Conservation (phyloP, 2,113 vertebrate genomes). For the Plectropomus leopardus region DNA sequence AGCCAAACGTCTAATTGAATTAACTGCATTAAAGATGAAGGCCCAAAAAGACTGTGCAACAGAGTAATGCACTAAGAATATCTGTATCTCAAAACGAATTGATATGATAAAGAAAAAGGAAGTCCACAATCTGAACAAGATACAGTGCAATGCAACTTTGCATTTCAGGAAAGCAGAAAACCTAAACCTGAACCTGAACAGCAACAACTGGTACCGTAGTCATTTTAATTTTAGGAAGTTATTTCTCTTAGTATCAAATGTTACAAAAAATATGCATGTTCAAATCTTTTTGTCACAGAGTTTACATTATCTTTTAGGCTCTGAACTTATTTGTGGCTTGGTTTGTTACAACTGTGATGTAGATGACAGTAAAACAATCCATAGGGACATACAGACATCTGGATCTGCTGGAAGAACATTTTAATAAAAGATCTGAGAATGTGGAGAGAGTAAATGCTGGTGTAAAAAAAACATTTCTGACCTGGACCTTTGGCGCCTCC, state of each 20-base stretch:
- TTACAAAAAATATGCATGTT: background rate
- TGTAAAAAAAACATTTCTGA: slow-evolving; percentile 65
- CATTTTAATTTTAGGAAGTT: background rate
- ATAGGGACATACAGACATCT: background rate
- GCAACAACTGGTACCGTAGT: background rate
- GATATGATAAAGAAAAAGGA: background rate
- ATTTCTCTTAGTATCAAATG: background rate
- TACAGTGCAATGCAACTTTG: background rate
- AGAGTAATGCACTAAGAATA: background rate
- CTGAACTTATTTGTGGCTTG: background rate
- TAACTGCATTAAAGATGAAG: background rate
- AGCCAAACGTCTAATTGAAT: background rate
- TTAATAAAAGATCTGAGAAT: background rate
- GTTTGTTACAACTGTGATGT: background rate
- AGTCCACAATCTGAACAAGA: background rate
- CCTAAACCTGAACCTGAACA: background rate
- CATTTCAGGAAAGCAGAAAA: background rate
- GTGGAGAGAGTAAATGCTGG: background rate
- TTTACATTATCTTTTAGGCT: background rate
- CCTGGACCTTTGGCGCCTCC: slow-evolving; percentile 97
- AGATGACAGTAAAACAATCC: background rate
- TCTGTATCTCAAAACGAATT: background rate
- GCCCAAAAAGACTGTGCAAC: background rate
- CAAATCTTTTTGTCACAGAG: background rate
- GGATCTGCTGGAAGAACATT: background rate